Evolutionary conservation across 2,888 invertebrate species (phyloP).

Genomic region (Dexiosoma caninum): DNA sequence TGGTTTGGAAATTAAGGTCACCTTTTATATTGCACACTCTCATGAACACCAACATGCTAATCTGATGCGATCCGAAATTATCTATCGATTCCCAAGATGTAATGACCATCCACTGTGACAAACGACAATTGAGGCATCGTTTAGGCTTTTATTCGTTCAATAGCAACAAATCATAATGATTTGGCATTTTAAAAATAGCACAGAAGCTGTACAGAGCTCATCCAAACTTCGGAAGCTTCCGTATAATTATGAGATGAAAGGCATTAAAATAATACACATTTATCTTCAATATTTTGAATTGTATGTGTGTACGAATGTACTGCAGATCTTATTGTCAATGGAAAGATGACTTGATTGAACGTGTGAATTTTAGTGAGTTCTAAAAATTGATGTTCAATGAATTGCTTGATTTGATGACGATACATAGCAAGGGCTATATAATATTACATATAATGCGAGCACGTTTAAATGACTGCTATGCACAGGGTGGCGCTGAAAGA

Average conservation of each 20-base stretch:
- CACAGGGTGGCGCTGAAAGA: too few species aligned
- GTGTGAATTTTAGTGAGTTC: slow-evolving; percentile 19
- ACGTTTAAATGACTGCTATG: neutral
- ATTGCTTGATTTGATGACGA: slow-evolving; percentile 39
- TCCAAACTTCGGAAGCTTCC: too few species aligned
- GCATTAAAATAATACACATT: neutral
- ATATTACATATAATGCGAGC: neutral
- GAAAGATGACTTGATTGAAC: slow-evolving; percentile 40
- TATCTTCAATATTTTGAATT: neutral
- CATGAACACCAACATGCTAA: too few species aligned
- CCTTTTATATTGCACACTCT: too few species aligned
- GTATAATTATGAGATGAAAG: neutral
- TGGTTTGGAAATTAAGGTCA: too few species aligned
- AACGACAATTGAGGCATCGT: too few species aligned
- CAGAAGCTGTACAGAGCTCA: too few species aligned
- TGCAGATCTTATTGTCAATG: slow-evolving; percentile 16
- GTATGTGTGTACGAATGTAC: neutral
- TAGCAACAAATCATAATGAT: too few species aligned
- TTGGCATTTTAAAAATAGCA: too few species aligned
- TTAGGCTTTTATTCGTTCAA: too few species aligned
- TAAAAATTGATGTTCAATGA: slow-evolving; percentile 30
- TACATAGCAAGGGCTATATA: neutral
- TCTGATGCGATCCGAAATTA: too few species aligned
- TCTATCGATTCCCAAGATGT: too few species aligned
- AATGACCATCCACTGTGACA: neutral